Base-by-base conservation (phyloP, 2,113 vertebrate genomes). In the Noturus placidus region DNA sequence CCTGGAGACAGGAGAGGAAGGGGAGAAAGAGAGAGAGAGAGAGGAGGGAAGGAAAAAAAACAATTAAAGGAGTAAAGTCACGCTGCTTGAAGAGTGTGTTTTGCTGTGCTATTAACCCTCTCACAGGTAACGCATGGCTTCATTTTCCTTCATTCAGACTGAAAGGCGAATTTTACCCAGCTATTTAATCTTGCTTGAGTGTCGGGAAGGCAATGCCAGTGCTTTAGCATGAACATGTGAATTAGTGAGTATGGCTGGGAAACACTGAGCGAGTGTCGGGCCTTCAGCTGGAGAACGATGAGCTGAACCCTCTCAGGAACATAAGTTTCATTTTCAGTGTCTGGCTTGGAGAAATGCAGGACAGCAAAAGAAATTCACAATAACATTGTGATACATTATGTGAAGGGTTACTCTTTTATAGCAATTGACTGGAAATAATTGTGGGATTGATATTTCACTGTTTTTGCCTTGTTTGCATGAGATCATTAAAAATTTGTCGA, bases 1-100 rank as follows among this genome's bases (percentile, higher is more conserved):
- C 96, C 95, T 96, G 96, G 90, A 85, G 95, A 95, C 94, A 94
- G 95, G 94, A 93, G 93, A 63, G 88, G 88, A 86, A 87, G 10
- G 88, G 46, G 59, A 69, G 57, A 88, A 52, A 57, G 82, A 83
- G 69, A 89, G 86, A 69, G 86, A 87, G 11, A 88, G 25, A 61
- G 95, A 94, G 93, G 54, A 88, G 85, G 87, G 87, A 70, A 85
- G 6, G 38, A 13, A n/a, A 69, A 81, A 85, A 85, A 92, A 93
- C 92, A 89, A 91, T 91, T 54, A 93, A 93, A 89, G 77, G 91
- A 93, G 91, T 85, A 90, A 92, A 94, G 92, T 90, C 88, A 87
- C 89, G 91, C 87, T 76, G 89, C 84, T 89, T 89, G 87, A 87
- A 92, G 92, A 92, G 86, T 69, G 89, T 74, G 89, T 92, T 91